These are phyloP conservation scores for Eubasilissa splendida DNA, from an alignment of 2,888 invertebrate species.

Conservation along the genomic window DNA sequence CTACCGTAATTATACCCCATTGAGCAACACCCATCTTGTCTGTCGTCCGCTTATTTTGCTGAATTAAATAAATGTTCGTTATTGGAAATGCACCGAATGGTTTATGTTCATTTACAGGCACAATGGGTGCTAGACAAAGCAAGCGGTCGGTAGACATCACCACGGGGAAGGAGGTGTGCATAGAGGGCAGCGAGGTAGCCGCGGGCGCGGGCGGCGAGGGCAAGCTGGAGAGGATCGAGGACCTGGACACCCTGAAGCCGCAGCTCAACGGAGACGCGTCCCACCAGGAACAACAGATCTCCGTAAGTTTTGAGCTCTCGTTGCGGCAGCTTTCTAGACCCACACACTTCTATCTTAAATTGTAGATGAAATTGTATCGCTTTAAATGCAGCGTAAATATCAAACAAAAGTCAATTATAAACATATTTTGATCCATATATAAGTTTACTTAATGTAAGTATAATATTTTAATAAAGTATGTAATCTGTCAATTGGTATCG, in stretches of 20 bases:
- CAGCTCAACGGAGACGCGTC: constrained; percentile 82
- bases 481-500: too few species aligned
- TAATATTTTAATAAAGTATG: too few species aligned
- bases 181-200: constrained; percentile 70
- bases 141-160: constrained; percentile 90
- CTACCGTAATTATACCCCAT: too few species aligned
- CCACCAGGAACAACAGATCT: constrained; percentile 74
- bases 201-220: constrained; percentile 76
- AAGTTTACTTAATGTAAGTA: too few species aligned
- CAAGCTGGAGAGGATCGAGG: constrained; percentile 85
- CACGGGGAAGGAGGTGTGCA: constrained; percentile 79
- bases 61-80: background rate
- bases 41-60: too few species aligned
- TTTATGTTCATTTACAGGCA: constrained; percentile 60
- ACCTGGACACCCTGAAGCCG: constrained; percentile 79
- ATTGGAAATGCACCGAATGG: background rate
- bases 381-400: too few species aligned
- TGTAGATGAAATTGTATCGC: too few species aligned
- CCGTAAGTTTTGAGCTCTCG: constrained; percentile 63
- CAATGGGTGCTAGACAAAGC: constrained; percentile 90
- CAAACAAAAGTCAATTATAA: too few species aligned
- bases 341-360: too few species aligned
- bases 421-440: too few species aligned
- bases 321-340: too few species aligned
- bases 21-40: too few species aligned